Percentiles rank a stretch among this genome's conserved stretches.
phyloP scores from a whole-genome alignment of 2,113 vertebrate species.

The Lonchura striata region DNA sequence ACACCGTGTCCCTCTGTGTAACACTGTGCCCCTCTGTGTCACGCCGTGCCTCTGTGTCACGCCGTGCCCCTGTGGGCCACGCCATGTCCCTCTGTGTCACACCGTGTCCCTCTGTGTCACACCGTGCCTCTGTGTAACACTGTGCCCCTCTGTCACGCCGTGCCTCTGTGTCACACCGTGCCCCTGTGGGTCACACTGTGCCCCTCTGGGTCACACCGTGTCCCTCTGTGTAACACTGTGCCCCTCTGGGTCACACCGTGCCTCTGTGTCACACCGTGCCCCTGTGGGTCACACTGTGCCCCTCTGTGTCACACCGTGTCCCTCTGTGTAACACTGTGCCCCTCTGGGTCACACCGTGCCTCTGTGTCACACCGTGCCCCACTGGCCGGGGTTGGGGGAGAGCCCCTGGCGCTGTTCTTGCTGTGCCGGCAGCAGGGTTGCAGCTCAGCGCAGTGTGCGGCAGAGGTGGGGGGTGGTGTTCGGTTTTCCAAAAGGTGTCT shows the following conservation, averaged over 20 bases:
- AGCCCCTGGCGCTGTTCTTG: not conserved
- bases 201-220: no score
- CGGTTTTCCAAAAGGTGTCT: not conserved
- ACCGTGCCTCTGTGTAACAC: no score
- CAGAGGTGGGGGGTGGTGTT: rapidly evolving
- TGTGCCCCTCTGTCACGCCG: no score
- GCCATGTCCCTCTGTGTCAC: not conserved
- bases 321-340: no score
- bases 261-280: rapidly evolving
- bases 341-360: no score
- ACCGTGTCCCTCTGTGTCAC: no score
- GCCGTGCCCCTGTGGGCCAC: no score
- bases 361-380: no score
- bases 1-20: not conserved
- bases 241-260: no score
- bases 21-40: rapidly evolving
- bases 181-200: not conserved
- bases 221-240: rapidly evolving
- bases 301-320: rapidly evolving
- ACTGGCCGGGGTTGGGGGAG: rapidly evolving
- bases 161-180: no score
- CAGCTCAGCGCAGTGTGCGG: not conserved
- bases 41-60: no score
- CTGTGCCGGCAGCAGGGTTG: not conserved
- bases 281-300: not conserved